Evolutionary conservation across 2,797 vertebrate genomes (phyloP).

Genomic region (Sus cebifrons): DNA sequence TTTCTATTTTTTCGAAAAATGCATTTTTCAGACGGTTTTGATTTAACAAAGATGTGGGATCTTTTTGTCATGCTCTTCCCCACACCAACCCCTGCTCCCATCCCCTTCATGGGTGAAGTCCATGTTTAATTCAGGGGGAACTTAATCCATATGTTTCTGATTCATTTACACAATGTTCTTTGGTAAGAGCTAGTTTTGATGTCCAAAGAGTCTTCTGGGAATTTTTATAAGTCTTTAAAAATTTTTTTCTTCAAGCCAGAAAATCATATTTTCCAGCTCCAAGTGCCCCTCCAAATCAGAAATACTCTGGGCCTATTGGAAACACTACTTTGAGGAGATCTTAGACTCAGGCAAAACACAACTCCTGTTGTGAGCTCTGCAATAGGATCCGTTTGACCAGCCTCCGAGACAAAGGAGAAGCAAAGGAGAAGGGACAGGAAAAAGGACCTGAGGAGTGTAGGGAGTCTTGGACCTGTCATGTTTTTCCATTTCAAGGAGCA

Average conservation of each 20-base stretch:
- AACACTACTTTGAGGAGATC: background rate
- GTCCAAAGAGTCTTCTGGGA: constrained; percentile 71
- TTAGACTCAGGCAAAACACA: constrained; percentile 30
- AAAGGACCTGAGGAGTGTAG: background rate
- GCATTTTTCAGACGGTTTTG: constrained; percentile 69
- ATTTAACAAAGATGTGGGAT: constrained; percentile 66
- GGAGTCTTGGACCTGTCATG: constrained; percentile 54
- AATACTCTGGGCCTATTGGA: constrained; percentile 4
- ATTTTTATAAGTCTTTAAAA: constrained; percentile 71
- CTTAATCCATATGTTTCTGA: constrained; percentile 75
- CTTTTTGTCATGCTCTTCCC: constrained; percentile 50
- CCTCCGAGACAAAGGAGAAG: background rate
- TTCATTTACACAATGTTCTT: constrained; percentile 69
- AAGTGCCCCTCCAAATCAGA: constrained; percentile 48
- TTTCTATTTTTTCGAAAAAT: constrained; percentile 74
- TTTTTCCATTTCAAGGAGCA: constrained; percentile 81
- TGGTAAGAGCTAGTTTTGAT: constrained; percentile 62
- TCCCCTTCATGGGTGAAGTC: constrained; percentile 14
- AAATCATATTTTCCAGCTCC: constrained; percentile 76
- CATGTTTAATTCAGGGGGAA: constrained; percentile 65
- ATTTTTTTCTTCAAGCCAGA: constrained; percentile 64
- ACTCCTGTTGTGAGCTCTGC: background rate
- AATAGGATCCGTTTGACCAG: background rate
- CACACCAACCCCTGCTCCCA: background rate
- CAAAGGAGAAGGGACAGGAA: background rate